phyloP scores from a whole-genome alignment of 2,888 invertebrate genomes.

The Diplazon laetatorius region DNA sequence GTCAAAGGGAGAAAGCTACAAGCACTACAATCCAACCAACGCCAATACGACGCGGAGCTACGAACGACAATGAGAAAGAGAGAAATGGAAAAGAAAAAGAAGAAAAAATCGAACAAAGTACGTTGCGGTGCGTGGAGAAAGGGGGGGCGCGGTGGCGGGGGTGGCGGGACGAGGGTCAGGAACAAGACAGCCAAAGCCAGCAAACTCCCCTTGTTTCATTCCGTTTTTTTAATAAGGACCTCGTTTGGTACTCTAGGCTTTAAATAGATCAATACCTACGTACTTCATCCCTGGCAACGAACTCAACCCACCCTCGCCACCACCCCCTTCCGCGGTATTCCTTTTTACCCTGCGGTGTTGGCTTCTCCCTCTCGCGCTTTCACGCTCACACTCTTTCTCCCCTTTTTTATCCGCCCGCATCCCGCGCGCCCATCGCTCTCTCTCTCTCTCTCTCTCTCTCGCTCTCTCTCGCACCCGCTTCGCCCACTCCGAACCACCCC shows the following conservation, averaged over 20 bases:
- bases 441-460: slow-evolving; percentile 62
- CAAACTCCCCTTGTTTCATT: slow-evolving; percentile 80
- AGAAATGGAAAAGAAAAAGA: slow-evolving; percentile 12
- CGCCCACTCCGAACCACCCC: slow-evolving; percentile 54
- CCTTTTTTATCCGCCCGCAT: slow-evolving; percentile 44
- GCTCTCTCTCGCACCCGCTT: slow-evolving; percentile 1
- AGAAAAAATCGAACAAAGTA: slow-evolving; percentile 51
- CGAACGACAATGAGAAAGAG: slow-evolving; percentile 51
- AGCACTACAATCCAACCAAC: slow-evolving; percentile 43
- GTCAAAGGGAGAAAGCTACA: slow-evolving; percentile 51
- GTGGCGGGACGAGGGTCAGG: slow-evolving; percentile 32
- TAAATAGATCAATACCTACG: slow-evolving; percentile 82
- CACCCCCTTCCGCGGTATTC: slow-evolving; percentile 50
- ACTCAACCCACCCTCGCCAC: slow-evolving; percentile 74
- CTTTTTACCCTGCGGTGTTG: slow-evolving; percentile 67
- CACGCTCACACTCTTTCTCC: slow-evolving; percentile 57
- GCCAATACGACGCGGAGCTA: slow-evolving; percentile 63
- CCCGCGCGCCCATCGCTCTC: slow-evolving; percentile 25
- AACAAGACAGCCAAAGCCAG: slow-evolving; percentile 63
- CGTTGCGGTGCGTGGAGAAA: slow-evolving; percentile 18
- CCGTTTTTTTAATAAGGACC: slow-evolving; percentile 83
- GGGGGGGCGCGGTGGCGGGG: slow-evolving; percentile 28
- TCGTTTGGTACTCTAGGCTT: slow-evolving; percentile 83
- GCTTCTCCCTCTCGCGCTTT: slow-evolving; percentile 55
- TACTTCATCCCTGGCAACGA: slow-evolving; percentile 82